Conservation (phyloP, 1,140 invertebrate species). For the Drosophila lacertosa region DNA sequence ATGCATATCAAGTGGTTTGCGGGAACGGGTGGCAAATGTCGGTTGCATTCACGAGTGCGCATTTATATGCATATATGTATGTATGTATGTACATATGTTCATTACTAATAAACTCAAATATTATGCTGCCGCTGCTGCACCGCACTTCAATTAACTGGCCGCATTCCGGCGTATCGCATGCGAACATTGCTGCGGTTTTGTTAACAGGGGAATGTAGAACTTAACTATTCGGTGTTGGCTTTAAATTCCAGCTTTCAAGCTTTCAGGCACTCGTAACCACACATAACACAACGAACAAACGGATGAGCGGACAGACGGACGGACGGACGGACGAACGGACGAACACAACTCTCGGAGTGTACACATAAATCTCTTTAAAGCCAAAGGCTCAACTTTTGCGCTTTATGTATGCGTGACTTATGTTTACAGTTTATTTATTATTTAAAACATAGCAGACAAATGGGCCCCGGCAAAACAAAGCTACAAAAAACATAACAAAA, state of each 20-base stretch:
- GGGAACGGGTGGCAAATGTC: no score
- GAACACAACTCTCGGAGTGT: conserved; percentile 7
- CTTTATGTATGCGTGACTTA: conserved; percentile 73
- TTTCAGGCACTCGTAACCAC: background rate
- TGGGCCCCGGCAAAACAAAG: conserved; percentile 49
- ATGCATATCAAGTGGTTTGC: conserved; percentile 19
- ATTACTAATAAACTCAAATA: conserved; percentile 15
- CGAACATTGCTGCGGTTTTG: conserved; percentile 10
- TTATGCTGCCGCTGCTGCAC: background rate
- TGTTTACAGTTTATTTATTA: conserved; percentile 82
- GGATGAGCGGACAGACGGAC: background rate
- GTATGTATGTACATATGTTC: conserved; percentile 22
- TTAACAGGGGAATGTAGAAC: conserved; percentile 1
- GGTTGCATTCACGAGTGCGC: background rate
- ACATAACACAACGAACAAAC: no score
- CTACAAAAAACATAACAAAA: conserved; percentile 18
- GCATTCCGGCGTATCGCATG: conserved; percentile 4
- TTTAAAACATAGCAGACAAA: conserved; percentile 77
- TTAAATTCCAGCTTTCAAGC: conserved; percentile 7
- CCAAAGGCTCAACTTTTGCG: conserved; percentile 65
- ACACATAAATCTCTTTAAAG: conserved; percentile 63
- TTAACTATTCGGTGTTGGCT: conserved; percentile 9
- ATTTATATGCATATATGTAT: no score
- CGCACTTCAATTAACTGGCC: background rate
- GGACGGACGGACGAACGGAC: no score